Conservation (phyloP, 2,797 vertebrate species). For the Ptychadena robeensis region DNA sequence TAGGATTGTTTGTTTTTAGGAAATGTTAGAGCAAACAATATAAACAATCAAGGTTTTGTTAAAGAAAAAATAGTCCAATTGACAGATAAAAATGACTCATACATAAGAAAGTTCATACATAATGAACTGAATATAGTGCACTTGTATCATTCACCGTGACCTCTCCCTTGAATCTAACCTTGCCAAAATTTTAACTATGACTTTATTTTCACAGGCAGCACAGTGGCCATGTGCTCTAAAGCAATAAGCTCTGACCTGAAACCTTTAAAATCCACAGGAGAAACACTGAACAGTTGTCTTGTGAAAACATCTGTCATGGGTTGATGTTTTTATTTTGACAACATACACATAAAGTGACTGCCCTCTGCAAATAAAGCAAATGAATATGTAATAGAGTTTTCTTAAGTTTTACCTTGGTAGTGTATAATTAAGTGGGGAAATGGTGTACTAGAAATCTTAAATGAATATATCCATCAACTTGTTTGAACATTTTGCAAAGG, state of each 20-base stretch:
- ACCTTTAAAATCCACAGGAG: constrained; percentile 16
- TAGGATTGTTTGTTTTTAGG: no score
- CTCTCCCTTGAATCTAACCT: constrained; percentile 5
- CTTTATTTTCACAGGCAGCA: constrained; percentile 34
- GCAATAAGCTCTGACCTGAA: constrained; percentile 22
- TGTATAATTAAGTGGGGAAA: no score
- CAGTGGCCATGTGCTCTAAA: constrained; percentile 15
- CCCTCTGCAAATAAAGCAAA: neutral
- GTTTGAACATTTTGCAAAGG: no score
- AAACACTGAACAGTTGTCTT: constrained; percentile 33
- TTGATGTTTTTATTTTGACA: neutral
- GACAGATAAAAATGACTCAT: no score
- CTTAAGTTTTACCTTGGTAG: neutral
- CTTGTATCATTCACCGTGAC: constrained; percentile 14
- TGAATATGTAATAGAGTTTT: neutral
- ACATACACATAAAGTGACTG: neutral
- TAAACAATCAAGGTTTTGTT: no score
- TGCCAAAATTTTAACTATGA: neutral
- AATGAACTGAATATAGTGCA: no score
- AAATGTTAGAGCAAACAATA: no score
- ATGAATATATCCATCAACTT: no score
- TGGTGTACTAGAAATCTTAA: no score
- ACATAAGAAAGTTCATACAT: no score
- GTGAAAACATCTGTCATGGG: constrained; percentile 16
- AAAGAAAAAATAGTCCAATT: no score